A percentile compares a stretch with the other conserved stretches of the same genome.
Conservation (phyloP, 2,888 invertebrate species). For the Abrostola tripartita region DNA sequence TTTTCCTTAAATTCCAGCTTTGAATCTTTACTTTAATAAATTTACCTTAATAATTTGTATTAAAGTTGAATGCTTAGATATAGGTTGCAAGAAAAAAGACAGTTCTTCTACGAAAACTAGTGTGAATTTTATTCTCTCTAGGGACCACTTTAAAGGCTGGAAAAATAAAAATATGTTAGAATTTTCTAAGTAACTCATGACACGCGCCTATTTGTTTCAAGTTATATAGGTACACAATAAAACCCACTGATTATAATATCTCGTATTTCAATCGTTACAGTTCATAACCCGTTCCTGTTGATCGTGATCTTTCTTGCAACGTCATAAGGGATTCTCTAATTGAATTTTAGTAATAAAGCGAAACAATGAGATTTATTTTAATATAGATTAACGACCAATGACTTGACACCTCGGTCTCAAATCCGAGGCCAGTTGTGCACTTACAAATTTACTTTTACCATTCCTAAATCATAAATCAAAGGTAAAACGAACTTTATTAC, state of each 20-base stretch:
- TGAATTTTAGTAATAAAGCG: constrained; percentile 78
- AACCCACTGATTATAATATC: constrained; percentile 27
- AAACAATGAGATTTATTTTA: constrained; percentile 86
- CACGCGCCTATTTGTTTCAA: not conserved
- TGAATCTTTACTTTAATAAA: constrained; percentile 8
- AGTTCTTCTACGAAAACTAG: too few relatives aligned
- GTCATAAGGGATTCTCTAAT: constrained; percentile 67
- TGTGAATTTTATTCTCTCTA: too few relatives aligned
- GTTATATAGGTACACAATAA: constrained; percentile 9
- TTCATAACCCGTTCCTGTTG: constrained; percentile 35
- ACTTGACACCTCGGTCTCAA: constrained; percentile 81
- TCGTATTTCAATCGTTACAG: constrained; percentile 25
- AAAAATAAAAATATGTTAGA: too few relatives aligned
- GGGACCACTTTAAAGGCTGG: too few relatives aligned
- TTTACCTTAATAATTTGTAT: too few relatives aligned
- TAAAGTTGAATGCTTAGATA: too few relatives aligned
- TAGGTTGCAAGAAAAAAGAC: too few relatives aligned
- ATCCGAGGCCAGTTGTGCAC: constrained; percentile 58
- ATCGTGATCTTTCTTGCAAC: constrained; percentile 48
- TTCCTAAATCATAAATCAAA: constrained; percentile 4
- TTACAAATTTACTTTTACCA: constrained; percentile 47
- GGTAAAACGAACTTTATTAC: constrained; percentile 29
- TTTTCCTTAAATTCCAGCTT: constrained; percentile 4
- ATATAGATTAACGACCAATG: constrained; percentile 86
- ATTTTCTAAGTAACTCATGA: not conserved